phyloP scores from a whole-genome alignment of 2,113 vertebrate genomes.

The Chunga burmeisteri region DNA sequence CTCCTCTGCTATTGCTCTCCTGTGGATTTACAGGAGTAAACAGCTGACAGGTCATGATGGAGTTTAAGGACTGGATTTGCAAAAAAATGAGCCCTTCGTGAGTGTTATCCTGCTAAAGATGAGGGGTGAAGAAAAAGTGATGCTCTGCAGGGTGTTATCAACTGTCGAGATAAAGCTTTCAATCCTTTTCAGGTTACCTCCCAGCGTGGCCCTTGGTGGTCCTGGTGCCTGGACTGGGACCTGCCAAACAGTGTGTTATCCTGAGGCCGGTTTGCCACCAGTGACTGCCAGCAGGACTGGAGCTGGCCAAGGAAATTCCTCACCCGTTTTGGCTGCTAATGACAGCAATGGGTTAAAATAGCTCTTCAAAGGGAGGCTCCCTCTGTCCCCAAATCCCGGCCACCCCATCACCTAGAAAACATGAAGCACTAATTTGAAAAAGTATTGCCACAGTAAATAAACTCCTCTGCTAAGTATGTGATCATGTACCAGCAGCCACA shows the following conservation, averaged over 20 bases:
- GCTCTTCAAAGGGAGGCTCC: neutral
- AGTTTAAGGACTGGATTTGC: neutral
- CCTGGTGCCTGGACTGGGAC: neutral
- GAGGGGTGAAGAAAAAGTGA: neutral
- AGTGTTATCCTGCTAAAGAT: neutral
- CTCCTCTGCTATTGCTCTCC: neutral
- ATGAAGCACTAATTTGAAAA: neutral
- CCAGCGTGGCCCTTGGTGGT: neutral
- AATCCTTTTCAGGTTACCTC: neutral
- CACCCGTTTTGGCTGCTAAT: neutral
- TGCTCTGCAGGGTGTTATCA: neutral
- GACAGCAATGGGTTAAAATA: neutral
- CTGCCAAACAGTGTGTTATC: neutral
- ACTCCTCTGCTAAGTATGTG: neutral
- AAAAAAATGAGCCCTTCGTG: fast-evolving
- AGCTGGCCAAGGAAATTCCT: neutral
- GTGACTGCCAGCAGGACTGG: neutral
- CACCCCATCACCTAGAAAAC: neutral
- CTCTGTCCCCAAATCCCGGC: neutral
- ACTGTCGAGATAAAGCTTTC: neutral
- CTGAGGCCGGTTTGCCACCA: neutral
- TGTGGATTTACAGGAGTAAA: neutral
- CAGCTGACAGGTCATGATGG: neutral
- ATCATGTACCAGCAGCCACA: neutral
- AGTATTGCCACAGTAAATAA: neutral